A percentile compares a stretch with the other conserved stretches of the same genome.
Conservation (phyloP, 2,888 invertebrate genomes). For the Oscheius onirici region DNA sequence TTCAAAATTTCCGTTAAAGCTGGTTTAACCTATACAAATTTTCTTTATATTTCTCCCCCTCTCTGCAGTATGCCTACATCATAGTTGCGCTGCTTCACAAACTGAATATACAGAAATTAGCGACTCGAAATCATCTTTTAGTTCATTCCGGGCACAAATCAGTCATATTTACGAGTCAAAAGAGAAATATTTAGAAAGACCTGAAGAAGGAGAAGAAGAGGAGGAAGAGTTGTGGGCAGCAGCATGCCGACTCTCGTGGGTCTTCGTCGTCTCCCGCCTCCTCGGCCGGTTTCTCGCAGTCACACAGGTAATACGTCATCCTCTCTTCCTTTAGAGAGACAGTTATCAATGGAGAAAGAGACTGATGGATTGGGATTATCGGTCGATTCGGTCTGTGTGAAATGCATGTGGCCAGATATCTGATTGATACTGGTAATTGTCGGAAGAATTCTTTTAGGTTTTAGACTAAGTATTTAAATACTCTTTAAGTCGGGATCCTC, state of each 20-base stretch:
- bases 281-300: slow-evolving; percentile 25
- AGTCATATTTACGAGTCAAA: neutral
- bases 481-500: no score
- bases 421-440: no score
- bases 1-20: no score
- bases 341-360: neutral
- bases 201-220: slow-evolving; percentile 15
- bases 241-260: slow-evolving; percentile 29
- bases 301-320: slow-evolving; percentile 26
- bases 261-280: slow-evolving; percentile 29
- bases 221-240: slow-evolving; percentile 1
- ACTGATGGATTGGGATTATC: neutral
- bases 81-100: neutral
- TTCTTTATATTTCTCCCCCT: neutral
- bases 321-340: neutral
- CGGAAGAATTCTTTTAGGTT: no score
- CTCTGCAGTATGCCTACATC: neutral
- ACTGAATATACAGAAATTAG: neutral
- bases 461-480: no score
- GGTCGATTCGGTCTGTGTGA: no score
- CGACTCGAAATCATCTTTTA: no score
- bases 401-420: no score
- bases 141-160: no score
- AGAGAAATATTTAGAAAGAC: neutral
- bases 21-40: no score